Percentiles rank a stretch among this genome's conserved stretches.
Evolutionary conservation across 1,140 invertebrate species (phyloP).

Genomic region (Drosophila athabasca): DNA sequence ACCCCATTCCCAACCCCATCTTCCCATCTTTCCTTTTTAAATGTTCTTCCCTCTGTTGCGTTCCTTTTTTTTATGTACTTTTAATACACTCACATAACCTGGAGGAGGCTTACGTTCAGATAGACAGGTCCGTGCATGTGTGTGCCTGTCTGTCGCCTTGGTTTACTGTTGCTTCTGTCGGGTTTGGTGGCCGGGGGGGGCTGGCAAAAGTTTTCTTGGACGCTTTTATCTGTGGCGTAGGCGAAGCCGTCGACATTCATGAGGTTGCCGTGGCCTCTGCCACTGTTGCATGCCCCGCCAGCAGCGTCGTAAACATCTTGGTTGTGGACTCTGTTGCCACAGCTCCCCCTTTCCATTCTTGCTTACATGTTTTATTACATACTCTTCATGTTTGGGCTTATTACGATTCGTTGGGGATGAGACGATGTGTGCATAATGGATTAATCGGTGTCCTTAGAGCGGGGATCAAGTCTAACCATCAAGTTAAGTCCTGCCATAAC

Average conservation of each 20-base stretch:
- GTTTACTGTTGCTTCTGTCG: slow-evolving; percentile 62
- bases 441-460: slow-evolving; percentile 39
- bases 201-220: slow-evolving; percentile 45
- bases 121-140: slow-evolving; percentile 52
- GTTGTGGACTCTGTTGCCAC: slow-evolving; percentile 8
- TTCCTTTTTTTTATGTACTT: slow-evolving; percentile 59
- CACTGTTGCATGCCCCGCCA: slow-evolving; percentile 62
- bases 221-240: slow-evolving; percentile 31
- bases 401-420: slow-evolving; percentile 7
- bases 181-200: not conserved
- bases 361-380: slow-evolving; percentile 28
- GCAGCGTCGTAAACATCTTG: slow-evolving; percentile 44
- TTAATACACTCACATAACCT: slow-evolving; percentile 63
- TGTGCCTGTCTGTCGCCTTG: slow-evolving; percentile 38
- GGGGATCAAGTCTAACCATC: slow-evolving; percentile 19
- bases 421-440: slow-evolving; percentile 22
- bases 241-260: slow-evolving; percentile 43
- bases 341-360: slow-evolving; percentile 9
- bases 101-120: slow-evolving; percentile 32
- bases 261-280: slow-evolving; percentile 14
- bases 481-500: too few relatives aligned
- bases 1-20: not conserved
- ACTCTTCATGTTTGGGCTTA: not conserved
- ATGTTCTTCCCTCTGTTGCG: slow-evolving; percentile 13
- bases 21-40: slow-evolving; percentile 30